Evolutionary conservation across 2,797 vertebrate species (phyloP), one percentile per base, ranked within the genome.

Genomic region (Enteromius afrohamiltoni): DNA sequence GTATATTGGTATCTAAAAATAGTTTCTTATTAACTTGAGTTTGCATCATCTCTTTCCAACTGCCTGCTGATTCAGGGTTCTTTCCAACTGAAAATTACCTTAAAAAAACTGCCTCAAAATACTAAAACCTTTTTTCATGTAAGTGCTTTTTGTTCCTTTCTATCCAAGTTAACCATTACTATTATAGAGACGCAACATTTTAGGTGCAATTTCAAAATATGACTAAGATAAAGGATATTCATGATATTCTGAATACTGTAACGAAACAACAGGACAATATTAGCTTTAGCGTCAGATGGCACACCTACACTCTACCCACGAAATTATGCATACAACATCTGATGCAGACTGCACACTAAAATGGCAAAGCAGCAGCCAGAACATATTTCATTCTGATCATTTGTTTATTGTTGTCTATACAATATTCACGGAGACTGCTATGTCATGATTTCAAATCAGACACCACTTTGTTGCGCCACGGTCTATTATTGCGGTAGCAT

Each of bases 401-500:
- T 11, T 67, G 45, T 79, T 34, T 75, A 37, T 17, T 67, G 45
- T 40, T 9, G 19, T 34, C 60, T 55, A 55, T 49, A 65, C 19
- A 67, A 47, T 10, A 64, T 47, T 64, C 45, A 19, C 4, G 6
- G 19, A 68, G 19, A 34, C 45, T 53, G 62, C 77, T 11, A 23
- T 53, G 65, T 53, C 49, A 55, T 69, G 47, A 79, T 68, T 49
- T 40, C 9, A 69, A n/a, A 69, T 4, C n/a, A 40, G 78, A 51
- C 31, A 19, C 47, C 53, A 71, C 67, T 42, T 69, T 42, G 49
- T 79, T 68, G 64, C 14, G 23, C 4, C 21, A n/a, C 64, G 21
- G 51, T 80, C 67, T 73, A 65, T 60, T 78, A 29, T 47, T 47
- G 47, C 3, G 13, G 49, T 62, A 47, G 53, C 14, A 81, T 49